Evolutionary conservation across 23 tunicate species (phyloP).

Genomic region (Styela plicata): DNA sequence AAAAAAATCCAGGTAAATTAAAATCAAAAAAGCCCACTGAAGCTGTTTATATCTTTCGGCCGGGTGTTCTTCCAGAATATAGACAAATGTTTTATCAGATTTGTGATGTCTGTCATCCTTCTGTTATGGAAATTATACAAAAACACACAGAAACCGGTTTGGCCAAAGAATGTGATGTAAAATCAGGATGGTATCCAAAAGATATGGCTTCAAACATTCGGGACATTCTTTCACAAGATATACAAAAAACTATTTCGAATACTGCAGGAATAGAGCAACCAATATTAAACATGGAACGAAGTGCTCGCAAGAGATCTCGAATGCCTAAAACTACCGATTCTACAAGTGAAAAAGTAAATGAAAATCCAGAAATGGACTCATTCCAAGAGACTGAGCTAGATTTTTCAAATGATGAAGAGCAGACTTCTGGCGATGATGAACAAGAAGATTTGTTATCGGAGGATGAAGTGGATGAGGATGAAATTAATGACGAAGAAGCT

Average conservation of each 20-base stretch:
- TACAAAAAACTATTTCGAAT: conserved; percentile 15
- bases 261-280: not conserved
- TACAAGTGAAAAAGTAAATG: not conserved
- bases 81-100: conserved; percentile 84
- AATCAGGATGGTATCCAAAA: conserved; percentile 67
- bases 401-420: not conserved
- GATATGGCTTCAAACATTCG: conserved; percentile 45
- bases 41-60: conserved; percentile 37
- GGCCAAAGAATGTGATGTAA: conserved; percentile 30
- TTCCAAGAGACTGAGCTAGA: not conserved
- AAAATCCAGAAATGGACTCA: not conserved
- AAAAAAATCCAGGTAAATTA: not conserved
- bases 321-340: not conserved
- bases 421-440: not conserved
- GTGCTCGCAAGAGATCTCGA: not conserved
- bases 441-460: not conserved
- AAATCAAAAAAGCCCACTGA: conserved; percentile 5
- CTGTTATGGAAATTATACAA: conserved; percentile 33
- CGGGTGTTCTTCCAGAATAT: conserved; percentile 64
- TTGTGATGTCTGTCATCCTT: conserved; percentile 64
- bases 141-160: not conserved
- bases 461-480: conserved; percentile 1
- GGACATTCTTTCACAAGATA: conserved; percentile 32
- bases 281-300: not conserved
- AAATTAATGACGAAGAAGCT: not conserved